Evolutionary conservation across 2,888 invertebrate genomes (phyloP).

Genomic region (Ormyrus nitidulus): DNA sequence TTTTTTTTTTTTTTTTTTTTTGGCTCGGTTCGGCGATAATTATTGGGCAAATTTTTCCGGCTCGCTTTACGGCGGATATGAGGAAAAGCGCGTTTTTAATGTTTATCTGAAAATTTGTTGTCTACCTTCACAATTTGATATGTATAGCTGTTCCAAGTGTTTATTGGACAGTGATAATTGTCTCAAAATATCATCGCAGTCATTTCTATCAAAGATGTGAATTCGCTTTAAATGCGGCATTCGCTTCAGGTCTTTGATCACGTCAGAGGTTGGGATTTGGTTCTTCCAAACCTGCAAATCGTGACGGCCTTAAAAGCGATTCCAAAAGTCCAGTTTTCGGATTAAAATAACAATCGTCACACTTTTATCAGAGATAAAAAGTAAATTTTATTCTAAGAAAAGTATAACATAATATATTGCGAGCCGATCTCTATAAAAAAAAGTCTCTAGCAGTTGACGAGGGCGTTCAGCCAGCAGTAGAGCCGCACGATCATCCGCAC

Average conservation of each 20-base stretch:
- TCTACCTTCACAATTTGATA: constrained; percentile 34
- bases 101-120: too few relatives aligned
- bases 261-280: constrained; percentile 58
- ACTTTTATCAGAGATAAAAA: background rate
- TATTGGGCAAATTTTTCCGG: too few relatives aligned
- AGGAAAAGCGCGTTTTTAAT: too few relatives aligned
- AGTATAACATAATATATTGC: background rate
- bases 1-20: too few relatives aligned
- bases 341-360: too few relatives aligned
- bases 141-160: constrained; percentile 62
- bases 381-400: background rate
- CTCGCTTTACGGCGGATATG: too few relatives aligned
- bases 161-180: constrained; percentile 68
- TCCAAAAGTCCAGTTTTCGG: too few relatives aligned
- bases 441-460: background rate
- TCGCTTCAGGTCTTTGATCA: constrained; percentile 65
- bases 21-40: too few relatives aligned
- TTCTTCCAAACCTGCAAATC: constrained; percentile 60
- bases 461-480: background rate
- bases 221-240: constrained; percentile 65
- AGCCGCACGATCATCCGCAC: constrained; percentile 50
- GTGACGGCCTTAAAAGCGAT: too few relatives aligned
- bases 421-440: background rate
- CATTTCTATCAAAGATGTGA: constrained; percentile 60
- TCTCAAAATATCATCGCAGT: constrained; percentile 66